phyloP scores from a whole-genome alignment of 2,888 invertebrate species.

The Oscheius sp. region DNA sequence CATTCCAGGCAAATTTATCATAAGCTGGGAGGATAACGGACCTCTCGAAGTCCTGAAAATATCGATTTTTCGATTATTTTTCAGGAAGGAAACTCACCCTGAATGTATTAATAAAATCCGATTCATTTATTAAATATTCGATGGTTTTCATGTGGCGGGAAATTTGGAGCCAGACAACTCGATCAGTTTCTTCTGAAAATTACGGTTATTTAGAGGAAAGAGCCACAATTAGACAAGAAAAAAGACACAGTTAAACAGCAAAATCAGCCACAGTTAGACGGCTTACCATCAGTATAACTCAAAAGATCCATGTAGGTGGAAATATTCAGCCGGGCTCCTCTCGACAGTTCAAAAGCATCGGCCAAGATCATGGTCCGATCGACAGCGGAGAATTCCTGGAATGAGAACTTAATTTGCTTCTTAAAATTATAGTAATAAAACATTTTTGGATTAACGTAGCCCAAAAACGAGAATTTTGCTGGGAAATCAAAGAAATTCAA shows the following conservation, averaged over 20 bases:
- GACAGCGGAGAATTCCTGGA: slow-evolving; percentile 51
- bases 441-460: too few species aligned
- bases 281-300: slow-evolving; percentile 56
- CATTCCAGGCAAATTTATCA: slow-evolving; percentile 59
- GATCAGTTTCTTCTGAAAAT: slow-evolving; percentile 54
- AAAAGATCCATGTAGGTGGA: slow-evolving; percentile 58
- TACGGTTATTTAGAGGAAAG: too few species aligned
- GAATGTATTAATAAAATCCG: slow-evolving; percentile 50
- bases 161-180: slow-evolving; percentile 62
- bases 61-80: too few species aligned
- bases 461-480: too few species aligned
- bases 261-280: not conserved
- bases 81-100: slow-evolving; percentile 10
- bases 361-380: slow-evolving; percentile 62
- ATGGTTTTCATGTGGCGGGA: slow-evolving; percentile 55
- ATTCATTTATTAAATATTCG: slow-evolving; percentile 58
- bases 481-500: too few species aligned
- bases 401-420: not conserved
- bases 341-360: slow-evolving; percentile 63
- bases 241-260: too few species aligned
- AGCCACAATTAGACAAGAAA: too few species aligned
- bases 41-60: slow-evolving; percentile 52
- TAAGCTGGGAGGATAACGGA: slow-evolving; percentile 56
- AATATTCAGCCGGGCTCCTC: slow-evolving; percentile 54
- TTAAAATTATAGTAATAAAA: too few species aligned